Evolutionary conservation across 1,140 invertebrate genomes (phyloP).

Genomic region (Saccostrea glomerata): DNA sequence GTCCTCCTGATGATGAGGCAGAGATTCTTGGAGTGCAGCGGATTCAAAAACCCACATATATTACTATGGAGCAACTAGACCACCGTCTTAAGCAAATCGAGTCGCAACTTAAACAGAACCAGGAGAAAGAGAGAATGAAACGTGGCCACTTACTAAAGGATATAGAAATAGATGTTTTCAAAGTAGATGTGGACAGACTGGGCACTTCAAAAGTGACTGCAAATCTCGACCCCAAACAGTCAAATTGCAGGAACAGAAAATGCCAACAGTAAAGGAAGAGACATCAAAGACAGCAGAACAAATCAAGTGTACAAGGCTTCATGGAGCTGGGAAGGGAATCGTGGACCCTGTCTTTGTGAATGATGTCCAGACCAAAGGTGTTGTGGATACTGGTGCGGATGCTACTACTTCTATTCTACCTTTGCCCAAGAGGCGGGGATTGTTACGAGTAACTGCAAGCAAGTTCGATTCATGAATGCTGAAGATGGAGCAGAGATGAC

Average conservation of each 20-base stretch:
- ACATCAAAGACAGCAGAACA: neutral
- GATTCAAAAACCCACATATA: neutral
- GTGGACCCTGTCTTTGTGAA: neutral
- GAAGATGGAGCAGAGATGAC: constrained; percentile 12
- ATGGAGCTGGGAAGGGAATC: neutral
- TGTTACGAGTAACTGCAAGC: neutral
- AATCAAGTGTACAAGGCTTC: neutral
- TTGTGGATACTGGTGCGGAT: constrained; percentile 34
- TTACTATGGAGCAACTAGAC: neutral
- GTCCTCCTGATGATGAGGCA: too few relatives aligned
- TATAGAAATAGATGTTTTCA: constrained; percentile 9
- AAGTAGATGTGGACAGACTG: neutral
- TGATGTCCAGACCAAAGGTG: neutral
- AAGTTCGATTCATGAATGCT: neutral
- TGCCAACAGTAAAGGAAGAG: neutral
- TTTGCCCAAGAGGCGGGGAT: neutral
- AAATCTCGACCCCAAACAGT: neutral
- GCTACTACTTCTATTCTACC: neutral
- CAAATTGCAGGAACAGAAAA: neutral
- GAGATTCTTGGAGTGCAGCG: too few relatives aligned
- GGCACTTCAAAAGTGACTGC: neutral
- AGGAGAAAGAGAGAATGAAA: neutral
- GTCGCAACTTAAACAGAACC: neutral
- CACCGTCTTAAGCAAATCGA: neutral
- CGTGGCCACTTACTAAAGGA: neutral